Percentiles rank a stretch among this genome's conserved stretches.
phyloP scores from a whole-genome alignment of 2,113 vertebrate genomes.

The Ramphastos sulfuratus region DNA sequence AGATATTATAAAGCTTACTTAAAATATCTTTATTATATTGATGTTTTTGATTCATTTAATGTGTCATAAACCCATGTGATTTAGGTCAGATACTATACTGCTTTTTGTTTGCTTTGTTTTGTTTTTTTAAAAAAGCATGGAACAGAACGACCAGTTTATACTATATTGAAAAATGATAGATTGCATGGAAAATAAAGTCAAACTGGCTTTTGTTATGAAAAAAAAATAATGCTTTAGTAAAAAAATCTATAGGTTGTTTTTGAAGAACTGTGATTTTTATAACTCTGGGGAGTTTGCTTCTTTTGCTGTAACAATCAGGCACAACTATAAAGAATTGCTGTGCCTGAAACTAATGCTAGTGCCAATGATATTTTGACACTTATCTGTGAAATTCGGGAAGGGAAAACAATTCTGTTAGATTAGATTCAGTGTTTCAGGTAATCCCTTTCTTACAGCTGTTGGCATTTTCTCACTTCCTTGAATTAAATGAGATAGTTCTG shows the following conservation, averaged over 20 bases:
- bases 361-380: background rate
- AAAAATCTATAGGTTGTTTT: background rate
- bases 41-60: background rate
- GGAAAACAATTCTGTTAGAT: background rate
- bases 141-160: background rate
- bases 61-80: background rate
- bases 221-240: background rate
- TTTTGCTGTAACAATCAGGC: background rate
- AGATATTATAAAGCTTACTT: background rate
- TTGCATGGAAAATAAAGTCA: background rate
- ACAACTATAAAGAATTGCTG: background rate
- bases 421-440: conserved; percentile 1
- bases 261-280: background rate
- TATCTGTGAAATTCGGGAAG: background rate
- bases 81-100: background rate
- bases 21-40: background rate
- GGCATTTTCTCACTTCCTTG: conserved; percentile 5
- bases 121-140: background rate
- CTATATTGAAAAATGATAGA: background rate
- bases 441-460: background rate
- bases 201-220: background rate
- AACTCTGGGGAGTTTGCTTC: background rate
- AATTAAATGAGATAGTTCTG: background rate
- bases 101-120: background rate
- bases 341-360: background rate